A percentile compares a stretch with the other conserved stretches of the same genome.
These are phyloP conservation scores for Rafetus swinhoei DNA, from an alignment of 2,113 vertebrate species.

Conservation along the genomic window DNA sequence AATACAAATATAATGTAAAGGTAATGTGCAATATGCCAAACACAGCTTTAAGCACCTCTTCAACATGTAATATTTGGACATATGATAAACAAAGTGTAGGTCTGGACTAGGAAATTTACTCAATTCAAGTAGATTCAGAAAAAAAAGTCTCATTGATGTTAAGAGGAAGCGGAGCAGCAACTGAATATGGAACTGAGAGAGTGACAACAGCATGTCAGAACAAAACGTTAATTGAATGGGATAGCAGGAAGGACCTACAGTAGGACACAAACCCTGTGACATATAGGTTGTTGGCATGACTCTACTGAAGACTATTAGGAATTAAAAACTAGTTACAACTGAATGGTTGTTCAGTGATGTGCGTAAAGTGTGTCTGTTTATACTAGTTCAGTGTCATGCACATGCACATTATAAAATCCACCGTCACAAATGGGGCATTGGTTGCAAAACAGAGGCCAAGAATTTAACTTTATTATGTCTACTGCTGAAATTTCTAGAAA, in stretches of 20 bases:
- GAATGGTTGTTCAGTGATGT: not conserved
- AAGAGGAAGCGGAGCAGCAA: not conserved
- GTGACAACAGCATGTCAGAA: not conserved
- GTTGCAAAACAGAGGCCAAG: not conserved
- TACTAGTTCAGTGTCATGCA: not conserved
- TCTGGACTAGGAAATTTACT: not conserved
- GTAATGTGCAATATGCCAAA: not conserved
- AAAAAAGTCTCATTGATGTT: not conserved
- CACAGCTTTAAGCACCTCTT: not conserved
- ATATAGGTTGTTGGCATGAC: not conserved
- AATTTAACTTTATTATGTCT: not conserved
- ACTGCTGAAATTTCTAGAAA: not conserved
- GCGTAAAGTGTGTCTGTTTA: not conserved
- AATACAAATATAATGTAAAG: not conserved
- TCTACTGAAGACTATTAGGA: not conserved
- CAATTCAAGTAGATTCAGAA: not conserved
- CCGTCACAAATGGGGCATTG: accelerated
- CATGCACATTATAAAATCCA: not conserved
- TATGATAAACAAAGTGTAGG: not conserved
- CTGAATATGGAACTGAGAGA: not conserved
- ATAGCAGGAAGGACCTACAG: not conserved
- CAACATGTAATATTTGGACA: not conserved
- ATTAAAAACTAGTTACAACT: not conserved
- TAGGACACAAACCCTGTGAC: not conserved
- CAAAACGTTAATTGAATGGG: not conserved